phyloP scores from a whole-genome alignment of 2,113 vertebrate species.

The Nothocercus julius region DNA sequence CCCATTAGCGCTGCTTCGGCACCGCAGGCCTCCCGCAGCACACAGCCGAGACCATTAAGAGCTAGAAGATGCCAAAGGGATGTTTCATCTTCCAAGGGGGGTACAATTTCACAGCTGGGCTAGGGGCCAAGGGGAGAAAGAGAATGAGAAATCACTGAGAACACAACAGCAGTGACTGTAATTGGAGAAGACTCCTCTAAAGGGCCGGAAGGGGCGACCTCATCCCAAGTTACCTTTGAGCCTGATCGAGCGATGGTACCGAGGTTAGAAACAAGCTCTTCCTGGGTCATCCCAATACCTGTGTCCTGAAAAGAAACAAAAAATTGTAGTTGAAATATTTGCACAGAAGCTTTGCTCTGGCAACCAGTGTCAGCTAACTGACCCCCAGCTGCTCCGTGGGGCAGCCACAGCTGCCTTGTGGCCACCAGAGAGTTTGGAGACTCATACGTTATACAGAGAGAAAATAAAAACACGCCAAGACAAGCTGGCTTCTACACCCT shows the following conservation, averaged over 20 bases:
- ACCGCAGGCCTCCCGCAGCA: neutral
- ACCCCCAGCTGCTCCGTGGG: neutral
- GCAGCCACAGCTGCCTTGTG: neutral
- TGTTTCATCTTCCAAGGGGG: neutral
- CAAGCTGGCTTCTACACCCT: neutral
- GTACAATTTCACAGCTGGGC: neutral
- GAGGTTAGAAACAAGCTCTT: conserved; percentile 91
- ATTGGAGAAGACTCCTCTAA: neutral
- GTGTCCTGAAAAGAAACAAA: conserved; percentile 85
- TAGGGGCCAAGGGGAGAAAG: neutral
- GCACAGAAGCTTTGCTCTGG: neutral
- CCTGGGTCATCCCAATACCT: conserved; percentile 92
- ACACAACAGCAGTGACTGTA: neutral
- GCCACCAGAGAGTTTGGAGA: neutral
- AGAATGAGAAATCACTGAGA: neutral
- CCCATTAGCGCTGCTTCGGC: neutral
- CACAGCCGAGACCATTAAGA: neutral
- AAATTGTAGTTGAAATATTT: neutral
- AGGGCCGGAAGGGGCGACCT: neutral
- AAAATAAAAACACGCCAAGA: neutral
- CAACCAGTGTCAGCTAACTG: neutral
- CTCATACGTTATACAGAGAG: neutral
- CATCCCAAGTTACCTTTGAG: conserved; percentile 85
- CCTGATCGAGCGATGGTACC: conserved; percentile 96
- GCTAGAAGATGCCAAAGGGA: neutral